A percentile compares a stretch with the other conserved stretches of the same genome.
Evolutionary conservation across 53 echinoderm and acorn worm genomes (phyloP).

Genomic region (Zoroaster sp.): DNA sequence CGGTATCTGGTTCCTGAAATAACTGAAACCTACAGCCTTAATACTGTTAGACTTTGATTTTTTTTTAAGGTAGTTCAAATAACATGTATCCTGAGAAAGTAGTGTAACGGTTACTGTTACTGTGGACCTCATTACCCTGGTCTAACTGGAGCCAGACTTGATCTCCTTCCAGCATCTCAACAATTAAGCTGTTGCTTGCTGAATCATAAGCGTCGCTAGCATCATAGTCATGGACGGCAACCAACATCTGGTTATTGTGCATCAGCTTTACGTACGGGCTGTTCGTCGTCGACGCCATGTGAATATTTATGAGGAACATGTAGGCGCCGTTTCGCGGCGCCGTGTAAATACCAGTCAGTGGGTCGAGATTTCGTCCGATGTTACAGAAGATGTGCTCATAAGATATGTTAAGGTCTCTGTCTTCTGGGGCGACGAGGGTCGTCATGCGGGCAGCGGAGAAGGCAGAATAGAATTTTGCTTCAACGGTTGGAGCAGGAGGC

Average conservation of each 20-base stretch:
- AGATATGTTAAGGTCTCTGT: conserved; percentile 67
- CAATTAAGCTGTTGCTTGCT: conserved; percentile 80
- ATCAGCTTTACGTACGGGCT: conserved; percentile 94
- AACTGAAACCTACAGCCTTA: too few species aligned
- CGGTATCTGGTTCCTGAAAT: too few species aligned
- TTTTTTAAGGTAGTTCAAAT: conserved; percentile 47
- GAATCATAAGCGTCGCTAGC: conserved; percentile 91
- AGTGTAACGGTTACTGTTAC: conserved; percentile 88
- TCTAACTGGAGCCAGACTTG: conserved; percentile 86
- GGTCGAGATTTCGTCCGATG: conserved; percentile 75
- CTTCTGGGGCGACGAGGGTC: conserved; percentile 65
- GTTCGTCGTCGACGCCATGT: conserved; percentile 88
- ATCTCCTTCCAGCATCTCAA: conserved; percentile 62
- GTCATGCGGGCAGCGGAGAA: conserved; percentile 81
- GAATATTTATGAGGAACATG: conserved; percentile 82
- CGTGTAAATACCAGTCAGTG: conserved; percentile 71
- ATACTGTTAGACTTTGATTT: too few species aligned
- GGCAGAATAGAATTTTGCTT: not conserved
- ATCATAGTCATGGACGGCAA: conserved; percentile 87
- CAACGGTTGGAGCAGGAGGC: not conserved
- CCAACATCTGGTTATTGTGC: conserved; percentile 82
- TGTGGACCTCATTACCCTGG: conserved; percentile 84
- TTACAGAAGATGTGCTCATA: conserved; percentile 80
- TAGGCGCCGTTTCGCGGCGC: conserved; percentile 72
- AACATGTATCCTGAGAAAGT: conserved; percentile 86